phyloP scores from a whole-genome alignment of 2,888 invertebrate genomes.

The Bedellia somnulentella region DNA sequence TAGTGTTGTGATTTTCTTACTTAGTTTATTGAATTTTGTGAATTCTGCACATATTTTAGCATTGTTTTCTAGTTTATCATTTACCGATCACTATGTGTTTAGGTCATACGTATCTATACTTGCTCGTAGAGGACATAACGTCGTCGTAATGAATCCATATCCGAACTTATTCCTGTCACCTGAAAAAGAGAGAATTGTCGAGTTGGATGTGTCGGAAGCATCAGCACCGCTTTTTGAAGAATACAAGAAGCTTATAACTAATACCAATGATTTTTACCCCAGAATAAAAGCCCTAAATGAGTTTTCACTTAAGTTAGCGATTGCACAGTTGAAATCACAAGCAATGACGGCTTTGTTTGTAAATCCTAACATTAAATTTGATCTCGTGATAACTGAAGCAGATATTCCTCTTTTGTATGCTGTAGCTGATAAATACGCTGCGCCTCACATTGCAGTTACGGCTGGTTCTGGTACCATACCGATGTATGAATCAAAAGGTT shows the following conservation, averaged over 20 bases:
- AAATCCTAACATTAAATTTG: conserved; percentile 49
- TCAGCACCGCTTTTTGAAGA: conserved; percentile 38
- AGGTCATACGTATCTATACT: conserved; percentile 36
- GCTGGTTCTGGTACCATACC: conserved; percentile 46
- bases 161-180: conserved; percentile 37
- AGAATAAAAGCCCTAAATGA: conserved; percentile 30
- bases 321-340: conserved; percentile 39
- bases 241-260: conserved; percentile 26
- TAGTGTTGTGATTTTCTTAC: conserved; percentile 16
- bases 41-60: conserved; percentile 36
- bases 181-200: conserved; percentile 32
- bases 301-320: conserved; percentile 29
- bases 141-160: conserved; percentile 45
- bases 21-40: no score
- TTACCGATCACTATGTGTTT: conserved; percentile 39
- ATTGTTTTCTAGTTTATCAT: conserved; percentile 39
- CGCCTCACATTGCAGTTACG: conserved; percentile 54
- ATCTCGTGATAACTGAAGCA: conserved; percentile 59
- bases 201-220: conserved; percentile 35
- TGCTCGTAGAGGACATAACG: conserved; percentile 28
- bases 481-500: conserved; percentile 53
- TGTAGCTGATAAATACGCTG: conserved; percentile 53
- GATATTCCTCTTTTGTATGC: conserved; percentile 48
- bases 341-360: conserved; percentile 35
- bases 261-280: conserved; percentile 34